A percentile compares a stretch with the other conserved stretches of the same genome.
phyloP scores from a whole-genome alignment of 2,888 invertebrate genomes.

The Torymus aiolomorphi region DNA sequence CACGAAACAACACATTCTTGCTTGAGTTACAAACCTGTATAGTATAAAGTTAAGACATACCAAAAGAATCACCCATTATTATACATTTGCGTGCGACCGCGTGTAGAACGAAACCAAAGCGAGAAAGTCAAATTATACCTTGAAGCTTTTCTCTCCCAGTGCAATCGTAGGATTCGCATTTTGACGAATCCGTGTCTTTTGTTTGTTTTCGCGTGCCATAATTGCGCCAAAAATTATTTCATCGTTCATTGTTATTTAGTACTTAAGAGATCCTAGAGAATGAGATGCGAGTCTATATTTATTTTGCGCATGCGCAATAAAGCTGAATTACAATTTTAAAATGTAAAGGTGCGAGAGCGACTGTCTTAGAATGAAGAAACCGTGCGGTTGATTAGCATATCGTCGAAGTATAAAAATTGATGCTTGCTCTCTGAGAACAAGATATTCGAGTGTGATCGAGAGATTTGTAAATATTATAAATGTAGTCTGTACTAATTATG shows the following conservation, averaged over 20 bases:
- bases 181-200: not conserved
- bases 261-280: constrained; percentile 50
- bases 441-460: constrained; percentile 41
- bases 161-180: constrained; percentile 40
- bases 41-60: constrained; percentile 6
- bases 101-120: constrained; percentile 9
- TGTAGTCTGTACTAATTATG: constrained; percentile 44
- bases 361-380: constrained; percentile 1
- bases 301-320: constrained; percentile 32
- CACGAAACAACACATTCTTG: constrained; percentile 1
- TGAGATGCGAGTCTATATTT: constrained; percentile 24
- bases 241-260: constrained; percentile 57
- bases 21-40: constrained; percentile 10
- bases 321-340: not conserved
- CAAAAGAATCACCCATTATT: not conserved
- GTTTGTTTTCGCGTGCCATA: constrained; percentile 20
- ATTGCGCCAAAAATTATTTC: constrained; percentile 34
- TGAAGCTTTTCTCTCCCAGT: constrained; percentile 42
- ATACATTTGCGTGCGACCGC: not conserved
- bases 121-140: constrained; percentile 38
- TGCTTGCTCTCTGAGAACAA: constrained; percentile 42
- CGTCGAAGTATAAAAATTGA: constrained; percentile 9
- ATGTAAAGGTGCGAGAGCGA: constrained; percentile 1
- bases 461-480: constrained; percentile 51
- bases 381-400: not conserved